Evolutionary conservation across 1,140 invertebrate species (phyloP), one percentile per base, ranked within the genome.

Genomic region (Zophobas morio): DNA sequence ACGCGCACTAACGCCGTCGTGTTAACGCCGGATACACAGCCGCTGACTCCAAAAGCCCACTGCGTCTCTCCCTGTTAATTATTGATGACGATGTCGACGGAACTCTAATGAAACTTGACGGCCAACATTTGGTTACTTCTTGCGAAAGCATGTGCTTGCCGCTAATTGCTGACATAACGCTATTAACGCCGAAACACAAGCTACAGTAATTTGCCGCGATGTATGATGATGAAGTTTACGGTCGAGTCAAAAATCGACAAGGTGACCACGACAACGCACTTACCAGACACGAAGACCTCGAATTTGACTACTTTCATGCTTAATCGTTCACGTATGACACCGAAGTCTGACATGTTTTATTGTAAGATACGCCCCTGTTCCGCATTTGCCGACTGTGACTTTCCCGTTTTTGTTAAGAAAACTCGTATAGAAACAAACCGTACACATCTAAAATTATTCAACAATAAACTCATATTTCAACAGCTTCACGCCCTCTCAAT

Each of bases 101-200:
- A 49, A 57, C 70, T 75, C 54, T 74, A 81, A 81, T 73, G 74
- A 78, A 53, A 75, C 51, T 54, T 79, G 80, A 81, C 80, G 78
- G 72, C 76, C 76, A 79, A 78, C 80, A 81, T 80, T 81, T 81
- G 78, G 76, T 78, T 80, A 78, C 80, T 81, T 81, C 78, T 80
- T 80, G 80, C 76, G 70, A 77, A 77, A 73, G 78, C 79, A 81
- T 79, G 77, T 80, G 77, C 79, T 81, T 80, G 77, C 76, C 79
- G 76, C 76, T 82, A 82, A 82, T 81, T 81, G 78, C 73, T 80
- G 77, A 80, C 77, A 73, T 82, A 80, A 79, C 79, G 54, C 60
- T 74, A 79, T 80, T 82, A 80, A 78, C 79, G 77, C 66, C 66
- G 75, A 57, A 72, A 77, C 72, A 79, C 66, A 63, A 75, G 78